Percentiles rank a stretch among this genome's conserved stretches.
phyloP scores from a whole-genome alignment of 2,797 vertebrate genomes.

The Valencia hispanica region DNA sequence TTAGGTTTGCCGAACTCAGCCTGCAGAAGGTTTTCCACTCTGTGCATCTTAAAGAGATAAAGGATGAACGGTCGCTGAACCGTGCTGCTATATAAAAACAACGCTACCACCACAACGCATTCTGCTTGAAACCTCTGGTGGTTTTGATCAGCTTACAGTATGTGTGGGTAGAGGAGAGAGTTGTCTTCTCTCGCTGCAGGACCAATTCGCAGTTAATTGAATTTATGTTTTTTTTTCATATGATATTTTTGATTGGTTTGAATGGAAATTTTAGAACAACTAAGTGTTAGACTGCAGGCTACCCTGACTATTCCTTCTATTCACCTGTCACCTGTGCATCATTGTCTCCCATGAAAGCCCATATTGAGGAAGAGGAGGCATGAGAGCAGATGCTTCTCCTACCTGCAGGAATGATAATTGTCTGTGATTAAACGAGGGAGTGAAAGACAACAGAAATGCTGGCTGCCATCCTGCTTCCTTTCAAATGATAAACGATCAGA shows the following conservation, averaged over 20 bases:
- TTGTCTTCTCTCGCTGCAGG: constrained; percentile 1
- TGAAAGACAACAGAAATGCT: constrained; percentile 50
- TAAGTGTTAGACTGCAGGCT: not conserved
- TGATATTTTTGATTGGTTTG: not conserved
- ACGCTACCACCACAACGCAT: constrained; percentile 19
- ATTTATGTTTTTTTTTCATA: not conserved
- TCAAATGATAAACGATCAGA: constrained; percentile 84
- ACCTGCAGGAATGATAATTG: constrained; percentile 70
- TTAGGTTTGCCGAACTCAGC: constrained; percentile 1
- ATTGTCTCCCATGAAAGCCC: constrained; percentile 26
- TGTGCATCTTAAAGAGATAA: constrained; percentile 36
- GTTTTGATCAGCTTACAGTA: not conserved
- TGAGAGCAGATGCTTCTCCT: constrained; percentile 47
- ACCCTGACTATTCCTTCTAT: not conserved
- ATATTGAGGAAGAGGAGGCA: constrained; percentile 39
- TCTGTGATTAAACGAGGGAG: constrained; percentile 62
- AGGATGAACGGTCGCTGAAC: constrained; percentile 20
- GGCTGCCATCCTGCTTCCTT: constrained; percentile 76
- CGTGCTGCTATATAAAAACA: constrained; percentile 44
- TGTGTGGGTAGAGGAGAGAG: constrained; percentile 5
- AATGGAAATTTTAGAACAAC: constrained; percentile 24
- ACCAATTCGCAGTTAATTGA: not conserved
- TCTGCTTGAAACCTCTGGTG: constrained; percentile 23
- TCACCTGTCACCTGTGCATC: constrained; percentile 37
- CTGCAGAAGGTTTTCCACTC: constrained; percentile 11